Evolutionary conservation across 2,797 vertebrate genomes (phyloP), one percentile per base, ranked within the genome.

Genomic region (Eremophila alpestris): DNA sequence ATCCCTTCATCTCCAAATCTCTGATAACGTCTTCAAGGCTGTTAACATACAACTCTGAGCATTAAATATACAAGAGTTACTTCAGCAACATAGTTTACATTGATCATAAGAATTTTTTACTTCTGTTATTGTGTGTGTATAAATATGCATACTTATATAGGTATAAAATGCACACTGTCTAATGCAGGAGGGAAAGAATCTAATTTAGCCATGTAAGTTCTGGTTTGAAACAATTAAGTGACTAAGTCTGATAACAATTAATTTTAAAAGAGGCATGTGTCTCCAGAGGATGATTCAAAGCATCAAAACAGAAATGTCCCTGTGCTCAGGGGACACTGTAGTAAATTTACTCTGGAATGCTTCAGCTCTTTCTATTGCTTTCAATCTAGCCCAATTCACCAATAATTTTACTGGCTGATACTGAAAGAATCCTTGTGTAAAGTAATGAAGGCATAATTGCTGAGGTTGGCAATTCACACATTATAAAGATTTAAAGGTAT

Each of bases 21-120:
- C 79, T 77, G 56, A 96, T 97, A 93, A 98, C 98, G 70, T 99
- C 98, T 95, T 98, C 96, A 94, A 96, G 94, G 97, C 99, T 99
- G 93, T 92, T 91, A 96, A 96, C 56, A 97, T 17, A 95, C 19
- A 96, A 87, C 19, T 79, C 46, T 67, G 83, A 71, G 48, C 34
- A 59, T 71, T 86, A 75, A 86, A 90, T 84, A 75, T n/a, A 41
- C 16, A 87, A 40, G 13, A 58, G 43, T 62, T 71, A 62, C 32
- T 83, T 87, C 54, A 59, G 36, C 43, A 86, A 52, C 36, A 65
- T 3, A 56, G 24, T 38, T 90, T 20, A 26, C 18, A n/a, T 5
- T 69, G 29, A 45, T 64, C 19, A 62, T 11, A 32, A 20, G 4
- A 26, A 59, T 55, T 60, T 73, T 89, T 75, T 46, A 52, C 14